These are phyloP conservation scores for Ormyrus labotus DNA, from an alignment of 2,888 invertebrate species.

Conservation along the genomic window DNA sequence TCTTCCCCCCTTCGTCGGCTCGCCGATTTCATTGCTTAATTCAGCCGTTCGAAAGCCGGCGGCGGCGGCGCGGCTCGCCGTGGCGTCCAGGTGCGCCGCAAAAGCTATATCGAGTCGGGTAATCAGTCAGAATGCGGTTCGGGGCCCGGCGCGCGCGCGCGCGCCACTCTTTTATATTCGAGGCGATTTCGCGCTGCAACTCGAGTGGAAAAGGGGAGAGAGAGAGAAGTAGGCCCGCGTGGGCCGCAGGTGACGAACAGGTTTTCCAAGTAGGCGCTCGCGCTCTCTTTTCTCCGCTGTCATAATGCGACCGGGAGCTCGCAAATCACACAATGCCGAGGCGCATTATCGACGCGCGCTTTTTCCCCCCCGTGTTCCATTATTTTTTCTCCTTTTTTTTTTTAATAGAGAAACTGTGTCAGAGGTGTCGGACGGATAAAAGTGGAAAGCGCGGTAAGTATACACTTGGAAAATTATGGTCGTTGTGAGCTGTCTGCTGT, in stretches of 20 bases:
- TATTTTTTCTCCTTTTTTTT: not conserved
- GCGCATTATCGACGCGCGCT: slow-evolving; percentile 20
- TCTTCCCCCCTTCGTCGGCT: no score
- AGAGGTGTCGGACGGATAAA: slow-evolving; percentile 21
- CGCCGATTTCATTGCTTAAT: no score
- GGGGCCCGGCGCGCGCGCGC: not conserved
- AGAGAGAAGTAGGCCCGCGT: not conserved
- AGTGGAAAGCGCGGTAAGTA: slow-evolving; percentile 19
- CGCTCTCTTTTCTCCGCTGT: slow-evolving; percentile 12
- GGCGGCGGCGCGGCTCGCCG: no score
- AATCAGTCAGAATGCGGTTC: slow-evolving; percentile 8
- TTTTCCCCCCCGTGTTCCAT: not conserved
- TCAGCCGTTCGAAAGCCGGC: no score
- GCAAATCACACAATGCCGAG: slow-evolving; percentile 42
- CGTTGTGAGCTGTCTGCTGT: not conserved
- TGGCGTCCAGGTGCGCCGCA: no score
- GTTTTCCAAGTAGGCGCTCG: slow-evolving; percentile 33
- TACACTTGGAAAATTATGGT: slow-evolving; percentile 11
- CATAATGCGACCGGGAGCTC: slow-evolving; percentile 23
- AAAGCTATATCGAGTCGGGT: no score
- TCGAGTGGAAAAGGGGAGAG: not conserved
- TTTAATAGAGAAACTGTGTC: slow-evolving; percentile 8
- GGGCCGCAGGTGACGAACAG: slow-evolving; percentile 48
- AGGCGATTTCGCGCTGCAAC: not conserved
- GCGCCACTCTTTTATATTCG: not conserved